Evolutionary conservation across 1,140 invertebrate species (phyloP), one percentile per base, ranked within the genome.

Genomic region (Thaumatotibia leucotreta): DNA sequence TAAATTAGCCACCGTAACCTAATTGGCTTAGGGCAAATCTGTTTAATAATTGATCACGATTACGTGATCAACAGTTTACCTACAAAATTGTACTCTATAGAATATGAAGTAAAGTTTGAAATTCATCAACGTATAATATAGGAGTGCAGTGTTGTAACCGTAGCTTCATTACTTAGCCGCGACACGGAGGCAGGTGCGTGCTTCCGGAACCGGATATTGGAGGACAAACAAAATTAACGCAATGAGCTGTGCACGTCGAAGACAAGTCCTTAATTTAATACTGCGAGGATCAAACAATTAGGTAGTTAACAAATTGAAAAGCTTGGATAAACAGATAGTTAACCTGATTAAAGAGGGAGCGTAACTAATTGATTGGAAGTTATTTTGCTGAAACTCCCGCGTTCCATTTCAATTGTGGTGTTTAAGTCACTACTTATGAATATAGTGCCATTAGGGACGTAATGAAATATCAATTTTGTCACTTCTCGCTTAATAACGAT

Each of bases 101-200:
- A 22, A 31, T 32, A 32, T 22, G 22, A n/a, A 20, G 22, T 62
- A 62, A 22, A 35, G 61, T 45, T 49, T 61, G 52, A 61, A 61
- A 69, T 65, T 66, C 72, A 65, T 70, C 50, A 54, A 61, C 66
- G 73, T 74, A 71, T 61, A 65, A 61, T 31, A 63, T 50, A 61
- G 68, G 67, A 65, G 65, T 69, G 64, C 61, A 66, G 62, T 67
- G 39, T 77, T 76, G 74, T 80, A 81, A 81, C 70, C 74, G 73
- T 80, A 78, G 77, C 70, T 75, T 87, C 82, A 88, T 91, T 91
- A 91, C 86, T 91, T 89, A 91, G 81, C 72, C 73, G 73, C 66
- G 70, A 71, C 73, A 29, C 24, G 52, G 74, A 62, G 73, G 81
- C 76, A 82, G 84, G 86, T 77, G 88, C 84, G 82, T 75, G 71